These are phyloP conservation scores for Cryptoblepharus egeriae DNA, from an alignment of 2,797 vertebrate genomes.

Conservation along the genomic window DNA sequence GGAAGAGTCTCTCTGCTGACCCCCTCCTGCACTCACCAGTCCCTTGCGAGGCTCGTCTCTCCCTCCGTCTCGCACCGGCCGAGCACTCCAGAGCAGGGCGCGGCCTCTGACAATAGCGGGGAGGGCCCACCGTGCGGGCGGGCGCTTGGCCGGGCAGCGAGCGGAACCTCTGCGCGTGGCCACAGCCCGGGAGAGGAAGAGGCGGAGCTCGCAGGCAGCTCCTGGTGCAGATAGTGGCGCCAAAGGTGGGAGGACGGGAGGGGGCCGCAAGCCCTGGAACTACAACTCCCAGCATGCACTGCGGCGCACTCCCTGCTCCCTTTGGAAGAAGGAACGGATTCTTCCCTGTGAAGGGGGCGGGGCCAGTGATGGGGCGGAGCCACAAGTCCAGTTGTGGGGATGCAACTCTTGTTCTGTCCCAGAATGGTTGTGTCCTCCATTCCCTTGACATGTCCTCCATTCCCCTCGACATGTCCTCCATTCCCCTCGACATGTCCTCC, in stretches of 20 bases:
- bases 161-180: slow-evolving; percentile 80
- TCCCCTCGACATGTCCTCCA: too few species aligned
- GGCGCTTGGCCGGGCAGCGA: too few species aligned
- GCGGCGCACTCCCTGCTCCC: not conserved
- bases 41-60: not conserved
- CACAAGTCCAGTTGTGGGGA: too few species aligned
- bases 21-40: not conserved
- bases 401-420: too few species aligned
- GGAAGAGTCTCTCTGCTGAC: not conserved
- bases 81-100: slow-evolving; percentile 7
- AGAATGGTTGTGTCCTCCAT: too few species aligned
- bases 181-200: slow-evolving; percentile 68
- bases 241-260: not conserved
- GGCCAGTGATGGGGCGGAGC: too few species aligned
- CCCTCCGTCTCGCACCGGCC: too few species aligned
- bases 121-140: slow-evolving; percentile 59
- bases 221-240: slow-evolving; percentile 35
- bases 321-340: too few species aligned
- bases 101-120: slow-evolving; percentile 74
- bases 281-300: slow-evolving; percentile 20
- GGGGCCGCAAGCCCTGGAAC: not conserved
- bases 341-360: too few species aligned
- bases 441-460: too few species aligned
- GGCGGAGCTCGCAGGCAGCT: slow-evolving; percentile 45
- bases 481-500: too few species aligned